Base-by-base conservation (phyloP, 2,113 vertebrate species). In the human region DNA sequence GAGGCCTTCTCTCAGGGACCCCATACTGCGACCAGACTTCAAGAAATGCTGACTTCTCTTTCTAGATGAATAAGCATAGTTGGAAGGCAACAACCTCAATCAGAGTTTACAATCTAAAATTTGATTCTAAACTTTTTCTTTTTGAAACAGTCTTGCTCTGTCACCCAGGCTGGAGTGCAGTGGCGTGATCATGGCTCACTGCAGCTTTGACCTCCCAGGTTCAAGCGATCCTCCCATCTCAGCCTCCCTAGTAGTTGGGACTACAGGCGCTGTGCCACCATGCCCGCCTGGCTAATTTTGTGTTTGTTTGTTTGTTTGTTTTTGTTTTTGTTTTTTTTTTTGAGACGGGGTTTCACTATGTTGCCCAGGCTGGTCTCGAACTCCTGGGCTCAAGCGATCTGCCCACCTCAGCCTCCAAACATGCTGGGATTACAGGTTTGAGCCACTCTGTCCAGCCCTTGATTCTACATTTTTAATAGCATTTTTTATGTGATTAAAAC, bases 81-180 rank as follows among this genome's bases (percentile, higher is more conserved):
- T 76, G 68, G 64, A 90, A 93, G n/a, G 89, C 45, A 94, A 59
- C 87, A 52, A 72, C 38, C 43, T 52, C 66, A 93, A 78, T 88
- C 93, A 55, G 90, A 76, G 70, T 73, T 93, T 75, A 81, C 73
- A 40, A 22, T 82, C 83, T 81, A 73, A 95, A 90, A 2, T 64
- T 48, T 55, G 55, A 80, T 75, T 92, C 23, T 85, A 88, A 92
- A 70, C 57, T 70, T 90, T 91, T 79, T 64, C 32, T 68, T 68
- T 68, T 68, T 68, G 66, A 68, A 35, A 7, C 16, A 35, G 7
- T 18, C 66, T 68, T 35, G 32, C 66, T 68, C 16, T 68, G 32
- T 68, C 16, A 35, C 66, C 66, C 32, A 35, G 66, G 32, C 32
- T 68, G 66, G 32, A 68, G 14, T 68, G 32, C 32, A 68, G 66